Conservation (phyloP, 35 echinoderm and acorn worm genomes). For the Acanthaster planci region DNA sequence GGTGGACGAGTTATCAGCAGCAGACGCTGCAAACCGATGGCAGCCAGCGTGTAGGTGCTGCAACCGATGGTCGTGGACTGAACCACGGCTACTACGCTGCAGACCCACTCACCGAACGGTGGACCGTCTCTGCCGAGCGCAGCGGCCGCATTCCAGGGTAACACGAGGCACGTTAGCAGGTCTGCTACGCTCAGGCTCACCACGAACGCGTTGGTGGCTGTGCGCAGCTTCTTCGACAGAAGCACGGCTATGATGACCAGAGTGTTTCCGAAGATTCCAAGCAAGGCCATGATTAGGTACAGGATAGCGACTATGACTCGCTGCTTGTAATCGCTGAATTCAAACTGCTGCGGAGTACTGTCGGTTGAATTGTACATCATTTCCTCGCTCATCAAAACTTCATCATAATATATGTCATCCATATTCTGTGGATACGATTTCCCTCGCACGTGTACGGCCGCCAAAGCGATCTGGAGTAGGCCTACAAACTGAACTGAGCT, state of each 20-base stretch:
- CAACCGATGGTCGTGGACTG: slow-evolving; percentile 64
- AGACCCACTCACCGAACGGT: slow-evolving; percentile 43
- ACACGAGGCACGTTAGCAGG: slow-evolving; percentile 51
- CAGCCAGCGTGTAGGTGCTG: slow-evolving; percentile 66
- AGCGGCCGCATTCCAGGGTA: slow-evolving; percentile 63
- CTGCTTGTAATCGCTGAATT: slow-evolving; percentile 34
- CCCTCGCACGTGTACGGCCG: too few relatives aligned
- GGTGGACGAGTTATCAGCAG: slow-evolving; percentile 56
- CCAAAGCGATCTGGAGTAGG: too few relatives aligned
- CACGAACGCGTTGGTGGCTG: slow-evolving; percentile 83
- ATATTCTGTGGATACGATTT: too few relatives aligned
- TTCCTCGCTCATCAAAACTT: too few relatives aligned
- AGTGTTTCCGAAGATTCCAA: slow-evolving; percentile 36
- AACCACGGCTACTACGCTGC: slow-evolving; percentile 57
- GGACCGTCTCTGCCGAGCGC: slow-evolving; percentile 38
- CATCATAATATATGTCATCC: too few relatives aligned
- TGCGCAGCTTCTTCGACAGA: slow-evolving; percentile 58
- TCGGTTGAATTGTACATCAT: background rate
- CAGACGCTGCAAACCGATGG: slow-evolving; percentile 61
- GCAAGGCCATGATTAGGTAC: slow-evolving; percentile 26
- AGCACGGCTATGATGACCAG: slow-evolving; percentile 32
- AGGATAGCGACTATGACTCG: slow-evolving; percentile 31
- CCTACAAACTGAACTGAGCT: too few relatives aligned
- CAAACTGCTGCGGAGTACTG: background rate
- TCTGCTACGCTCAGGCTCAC: slow-evolving; percentile 82